Conservation (phyloP, 2,797 vertebrate genomes). For the Cyclopterus lumpus region DNA sequence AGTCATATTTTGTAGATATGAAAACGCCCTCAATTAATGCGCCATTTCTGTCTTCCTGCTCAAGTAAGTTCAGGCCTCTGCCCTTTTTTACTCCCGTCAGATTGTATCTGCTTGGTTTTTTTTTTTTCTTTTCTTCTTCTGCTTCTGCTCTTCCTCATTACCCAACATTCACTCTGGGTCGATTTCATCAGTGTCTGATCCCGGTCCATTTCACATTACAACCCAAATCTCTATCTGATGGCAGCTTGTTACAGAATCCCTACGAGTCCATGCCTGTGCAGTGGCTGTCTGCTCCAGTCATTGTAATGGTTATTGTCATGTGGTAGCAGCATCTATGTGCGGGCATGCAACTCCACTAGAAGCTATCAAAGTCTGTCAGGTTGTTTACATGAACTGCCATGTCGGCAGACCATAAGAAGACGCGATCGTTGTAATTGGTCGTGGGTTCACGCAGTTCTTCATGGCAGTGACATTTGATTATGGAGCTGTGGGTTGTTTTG, state of each 20-base stretch:
- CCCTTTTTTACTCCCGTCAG: background rate
- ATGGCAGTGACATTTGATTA: constrained; percentile 1
- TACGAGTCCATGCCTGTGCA: constrained; percentile 28
- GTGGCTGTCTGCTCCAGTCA: constrained; percentile 54
- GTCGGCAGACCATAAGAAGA: constrained; percentile 17
- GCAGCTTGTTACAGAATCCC: constrained; percentile 40
- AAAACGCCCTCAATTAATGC: background rate
- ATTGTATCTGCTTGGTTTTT: background rate
- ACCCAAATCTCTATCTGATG: constrained; percentile 26
- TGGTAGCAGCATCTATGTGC: constrained; percentile 76
- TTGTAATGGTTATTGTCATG: constrained; percentile 66
- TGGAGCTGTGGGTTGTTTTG: background rate
- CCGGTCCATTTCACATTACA: constrained; percentile 1
- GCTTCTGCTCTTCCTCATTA: constrained; percentile 6
- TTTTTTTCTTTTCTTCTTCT: no score
- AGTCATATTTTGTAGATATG: constrained; percentile 22
- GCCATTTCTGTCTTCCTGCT: background rate
- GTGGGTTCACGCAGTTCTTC: background rate
- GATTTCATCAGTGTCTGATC: constrained; percentile 11
- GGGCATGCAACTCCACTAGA: constrained; percentile 54
- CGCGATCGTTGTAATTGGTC: constrained; percentile 35
- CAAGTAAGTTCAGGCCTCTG: background rate
- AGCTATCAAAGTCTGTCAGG: constrained; percentile 38
- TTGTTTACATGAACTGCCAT: constrained; percentile 20
- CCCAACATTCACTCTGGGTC: background rate